Conservation (phyloP, 1,140 invertebrate species). For the Vanessa tameamea region DNA sequence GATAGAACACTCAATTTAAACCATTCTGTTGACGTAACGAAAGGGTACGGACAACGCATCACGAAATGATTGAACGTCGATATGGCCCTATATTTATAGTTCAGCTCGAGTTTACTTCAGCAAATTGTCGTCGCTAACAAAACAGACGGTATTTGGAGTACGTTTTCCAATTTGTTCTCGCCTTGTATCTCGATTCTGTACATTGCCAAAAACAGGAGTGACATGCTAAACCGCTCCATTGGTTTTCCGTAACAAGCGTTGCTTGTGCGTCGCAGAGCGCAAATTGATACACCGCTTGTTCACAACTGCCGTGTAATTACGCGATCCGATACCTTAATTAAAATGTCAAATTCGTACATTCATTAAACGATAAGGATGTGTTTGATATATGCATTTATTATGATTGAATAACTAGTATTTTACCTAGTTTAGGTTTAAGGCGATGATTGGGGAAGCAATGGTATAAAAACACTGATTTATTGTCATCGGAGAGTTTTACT, state of each 20-base stretch:
- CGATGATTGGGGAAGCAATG: no score
- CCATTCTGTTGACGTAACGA: background rate
- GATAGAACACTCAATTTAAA: background rate
- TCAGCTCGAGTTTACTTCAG: background rate
- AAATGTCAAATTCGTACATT: slow-evolving; percentile 15
- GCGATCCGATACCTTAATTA: slow-evolving; percentile 19
- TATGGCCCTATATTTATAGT: background rate
- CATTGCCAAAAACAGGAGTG: slow-evolving; percentile 40
- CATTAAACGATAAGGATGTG: slow-evolving; percentile 3
- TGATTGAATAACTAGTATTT: no score
- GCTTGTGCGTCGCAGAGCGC: slow-evolving; percentile 4
- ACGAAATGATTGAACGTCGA: background rate
- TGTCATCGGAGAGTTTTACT: no score
- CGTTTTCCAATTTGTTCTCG: slow-evolving; percentile 41
- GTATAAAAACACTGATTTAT: no score
- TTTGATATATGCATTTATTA: background rate
- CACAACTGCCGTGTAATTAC: slow-evolving; percentile 13
- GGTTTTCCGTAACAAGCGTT: slow-evolving; percentile 42
- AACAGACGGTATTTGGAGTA: slow-evolving; percentile 22
- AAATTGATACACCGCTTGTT: slow-evolving; percentile 21
- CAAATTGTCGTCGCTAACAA: background rate
- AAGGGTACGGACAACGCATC: background rate
- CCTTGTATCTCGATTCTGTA: slow-evolving; percentile 39
- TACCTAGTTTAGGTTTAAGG: no score
- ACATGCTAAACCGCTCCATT: slow-evolving; percentile 36